Evolutionary conservation across 1,140 invertebrate species (phyloP).

Genomic region (Adoxophyes honmai): DNA sequence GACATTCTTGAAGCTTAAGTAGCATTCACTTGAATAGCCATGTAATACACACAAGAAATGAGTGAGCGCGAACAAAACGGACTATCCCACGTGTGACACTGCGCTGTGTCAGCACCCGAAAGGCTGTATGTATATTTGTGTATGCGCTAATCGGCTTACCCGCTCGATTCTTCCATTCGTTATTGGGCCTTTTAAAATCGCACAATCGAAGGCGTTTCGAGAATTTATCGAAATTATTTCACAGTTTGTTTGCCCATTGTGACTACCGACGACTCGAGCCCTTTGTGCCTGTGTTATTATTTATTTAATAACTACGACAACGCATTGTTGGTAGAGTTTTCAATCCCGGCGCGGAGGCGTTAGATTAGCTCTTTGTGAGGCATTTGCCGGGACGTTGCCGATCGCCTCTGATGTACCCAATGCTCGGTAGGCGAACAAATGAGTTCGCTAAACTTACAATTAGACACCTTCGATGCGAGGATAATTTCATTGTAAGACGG

Average conservation of each 20-base stretch:
- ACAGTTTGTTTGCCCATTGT: constrained; percentile 70
- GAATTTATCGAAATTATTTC: constrained; percentile 73
- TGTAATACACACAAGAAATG: constrained; percentile 1
- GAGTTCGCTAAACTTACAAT: not conserved
- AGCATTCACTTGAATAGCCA: constrained; percentile 29
- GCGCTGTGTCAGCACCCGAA: constrained; percentile 28
- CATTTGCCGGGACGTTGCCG: not conserved
- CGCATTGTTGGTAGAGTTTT: constrained; percentile 51
- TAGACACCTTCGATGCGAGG: constrained; percentile 1
- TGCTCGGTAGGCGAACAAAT: not conserved
- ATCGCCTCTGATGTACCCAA: not conserved
- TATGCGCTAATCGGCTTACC: constrained; percentile 65
- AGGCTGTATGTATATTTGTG: constrained; percentile 64
- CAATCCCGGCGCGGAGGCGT: constrained; percentile 55
- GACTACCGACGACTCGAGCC: constrained; percentile 47
- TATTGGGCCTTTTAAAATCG: constrained; percentile 36
- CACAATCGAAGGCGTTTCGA: constrained; percentile 65
- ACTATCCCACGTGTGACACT: constrained; percentile 46
- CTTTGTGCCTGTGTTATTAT: constrained; percentile 63
- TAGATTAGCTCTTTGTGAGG: constrained; percentile 39
- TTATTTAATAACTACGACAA: constrained; percentile 71
- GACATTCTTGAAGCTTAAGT: constrained; percentile 16
- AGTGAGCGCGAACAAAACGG: constrained; percentile 32
- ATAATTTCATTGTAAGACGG: too few relatives aligned
- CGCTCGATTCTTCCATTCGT: constrained; percentile 37